phyloP scores from a whole-genome alignment of 2,797 vertebrate species.

The Chrysocyon brachyurus region DNA sequence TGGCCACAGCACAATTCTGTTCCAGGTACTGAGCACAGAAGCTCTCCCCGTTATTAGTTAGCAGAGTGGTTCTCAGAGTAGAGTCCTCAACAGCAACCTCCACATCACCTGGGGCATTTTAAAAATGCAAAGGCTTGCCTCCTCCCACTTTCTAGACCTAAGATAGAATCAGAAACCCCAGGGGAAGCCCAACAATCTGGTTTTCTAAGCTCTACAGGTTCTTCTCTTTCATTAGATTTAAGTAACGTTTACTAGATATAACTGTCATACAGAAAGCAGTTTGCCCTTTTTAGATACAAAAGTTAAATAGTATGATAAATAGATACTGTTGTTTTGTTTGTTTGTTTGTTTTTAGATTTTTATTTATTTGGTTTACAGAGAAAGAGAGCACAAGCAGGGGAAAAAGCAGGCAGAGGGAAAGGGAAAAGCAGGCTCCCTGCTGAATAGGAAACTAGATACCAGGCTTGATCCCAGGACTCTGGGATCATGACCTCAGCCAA shows the following conservation, averaged over 20 bases:
- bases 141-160: neutral
- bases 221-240: neutral
- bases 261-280: neutral
- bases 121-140: neutral
- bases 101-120: neutral
- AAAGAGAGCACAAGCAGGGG: neutral
- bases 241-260: neutral
- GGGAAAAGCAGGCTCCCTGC: neutral
- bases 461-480: neutral
- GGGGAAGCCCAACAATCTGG: neutral
- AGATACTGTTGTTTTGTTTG: neutral
- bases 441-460: neutral
- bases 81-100: neutral
- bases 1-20: neutral
- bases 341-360: too few relatives aligned
- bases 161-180: neutral
- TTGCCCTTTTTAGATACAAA: neutral
- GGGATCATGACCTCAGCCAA: neutral
- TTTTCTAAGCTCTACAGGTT: neutral
- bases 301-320: neutral
- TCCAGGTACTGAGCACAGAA: neutral
- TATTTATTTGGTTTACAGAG: neutral
- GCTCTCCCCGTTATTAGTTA: too few relatives aligned
- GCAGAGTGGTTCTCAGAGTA: neutral
- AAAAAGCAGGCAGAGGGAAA: neutral